Conservation (phyloP, 2,797 vertebrate genomes). For the Sebastes baramenuke region DNA sequence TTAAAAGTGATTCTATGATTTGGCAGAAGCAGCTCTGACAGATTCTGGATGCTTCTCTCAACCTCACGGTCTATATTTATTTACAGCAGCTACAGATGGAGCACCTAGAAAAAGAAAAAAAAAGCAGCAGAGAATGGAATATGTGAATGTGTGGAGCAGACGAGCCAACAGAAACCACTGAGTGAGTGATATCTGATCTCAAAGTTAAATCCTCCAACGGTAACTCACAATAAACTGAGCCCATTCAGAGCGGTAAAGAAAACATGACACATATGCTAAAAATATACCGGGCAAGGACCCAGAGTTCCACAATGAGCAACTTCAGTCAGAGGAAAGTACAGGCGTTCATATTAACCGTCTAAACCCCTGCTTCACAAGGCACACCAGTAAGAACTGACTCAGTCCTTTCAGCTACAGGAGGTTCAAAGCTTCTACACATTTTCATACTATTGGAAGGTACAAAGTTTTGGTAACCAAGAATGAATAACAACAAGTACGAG, state of each 20-base stretch:
- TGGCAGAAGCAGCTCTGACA: not conserved
- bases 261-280: conserved; percentile 76
- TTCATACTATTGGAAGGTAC: not conserved
- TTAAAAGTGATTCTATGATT: not conserved
- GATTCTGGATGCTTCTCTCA: conserved; percentile 1
- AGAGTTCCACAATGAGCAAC: conserved; percentile 64
- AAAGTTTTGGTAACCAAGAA: conserved; percentile 18
- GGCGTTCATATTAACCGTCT: conserved; percentile 34
- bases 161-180: conserved; percentile 58
- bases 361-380: conserved; percentile 20
- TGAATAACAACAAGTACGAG: conserved; percentile 18
- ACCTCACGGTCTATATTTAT: conserved; percentile 30
- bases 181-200: conserved; percentile 72
- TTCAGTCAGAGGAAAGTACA: conserved; percentile 56
- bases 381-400: not conserved
- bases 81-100: conserved; percentile 33
- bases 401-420: not conserved
- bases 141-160: conserved; percentile 54
- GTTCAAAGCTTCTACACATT: not conserved
- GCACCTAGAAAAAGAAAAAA: not conserved
- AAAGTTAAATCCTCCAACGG: conserved; percentile 46
- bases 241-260: conserved; percentile 69
- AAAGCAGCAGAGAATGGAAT: conserved; percentile 50
- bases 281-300: conserved; percentile 66
- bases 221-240: conserved; percentile 70